Conservation (phyloP, 2,797 vertebrate species). For the Oophaga sylvatica region DNA sequence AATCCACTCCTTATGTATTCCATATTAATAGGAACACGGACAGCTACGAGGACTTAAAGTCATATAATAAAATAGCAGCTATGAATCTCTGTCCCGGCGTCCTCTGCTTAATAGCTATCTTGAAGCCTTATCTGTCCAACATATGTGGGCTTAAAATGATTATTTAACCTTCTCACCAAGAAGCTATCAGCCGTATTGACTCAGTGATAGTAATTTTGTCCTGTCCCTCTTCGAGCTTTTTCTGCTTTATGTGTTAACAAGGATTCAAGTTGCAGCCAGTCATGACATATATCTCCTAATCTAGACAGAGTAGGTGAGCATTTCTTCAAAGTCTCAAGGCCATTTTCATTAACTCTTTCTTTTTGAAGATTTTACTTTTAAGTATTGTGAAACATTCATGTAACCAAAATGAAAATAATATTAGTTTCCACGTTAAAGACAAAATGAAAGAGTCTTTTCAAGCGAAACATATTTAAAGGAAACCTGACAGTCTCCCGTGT, state of each 20-base stretch:
- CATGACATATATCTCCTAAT: slow-evolving; percentile 46
- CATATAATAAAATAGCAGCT: too few species aligned
- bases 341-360: slow-evolving; percentile 37
- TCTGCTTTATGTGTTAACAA: slow-evolving; percentile 45
- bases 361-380: not conserved
- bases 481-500: too few species aligned
- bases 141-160: slow-evolving; percentile 35
- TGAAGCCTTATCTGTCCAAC: slow-evolving; percentile 20
- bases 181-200: slow-evolving; percentile 41
- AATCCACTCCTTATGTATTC: not conserved
- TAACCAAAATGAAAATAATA: not conserved
- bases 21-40: not conserved
- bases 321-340: slow-evolving; percentile 37
- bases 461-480: not conserved
- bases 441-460: not conserved
- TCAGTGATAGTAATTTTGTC: slow-evolving; percentile 38
- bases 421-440: too few species aligned
- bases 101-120: slow-evolving; percentile 28
- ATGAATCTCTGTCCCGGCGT: slow-evolving; percentile 13
- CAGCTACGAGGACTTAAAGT: not conserved
- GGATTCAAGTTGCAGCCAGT: slow-evolving; percentile 36
- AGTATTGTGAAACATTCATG: not conserved
- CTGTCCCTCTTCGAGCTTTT: slow-evolving; percentile 35
- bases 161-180: slow-evolving; percentile 47
- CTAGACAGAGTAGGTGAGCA: slow-evolving; percentile 42